A percentile compares a stretch with the other conserved stretches of the same genome.
Conservation (phyloP, 1,140 invertebrate species). For the Pygmarrhopalites habei region DNA sequence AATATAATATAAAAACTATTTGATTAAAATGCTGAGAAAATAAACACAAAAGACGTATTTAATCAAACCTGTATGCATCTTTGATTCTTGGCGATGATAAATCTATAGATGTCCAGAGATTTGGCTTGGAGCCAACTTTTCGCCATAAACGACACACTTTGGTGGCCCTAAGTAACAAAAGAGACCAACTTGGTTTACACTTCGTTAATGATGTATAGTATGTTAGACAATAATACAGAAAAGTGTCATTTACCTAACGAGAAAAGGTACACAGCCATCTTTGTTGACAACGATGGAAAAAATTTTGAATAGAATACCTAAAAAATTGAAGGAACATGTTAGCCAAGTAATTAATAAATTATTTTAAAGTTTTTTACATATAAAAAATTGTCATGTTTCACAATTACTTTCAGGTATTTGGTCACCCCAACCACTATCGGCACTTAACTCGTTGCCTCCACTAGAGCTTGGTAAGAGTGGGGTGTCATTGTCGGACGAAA, state of each 20-base stretch:
- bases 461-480: constrained; percentile 6
- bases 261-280: constrained; percentile 63
- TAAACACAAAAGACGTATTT: too few species aligned
- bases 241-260: constrained; percentile 62
- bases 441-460: constrained; percentile 10
- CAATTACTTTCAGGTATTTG: constrained; percentile 56
- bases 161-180: constrained; percentile 51
- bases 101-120: constrained; percentile 69
- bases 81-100: constrained; percentile 60
- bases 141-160: constrained; percentile 69
- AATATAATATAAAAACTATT: too few species aligned
- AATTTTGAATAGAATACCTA: constrained; percentile 60
- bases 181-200: not conserved
- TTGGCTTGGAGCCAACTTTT: constrained; percentile 55
- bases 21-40: too few species aligned
- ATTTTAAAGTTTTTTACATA: too few species aligned
- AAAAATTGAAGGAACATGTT: too few species aligned
- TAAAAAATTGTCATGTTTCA: too few species aligned
- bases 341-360: too few species aligned
- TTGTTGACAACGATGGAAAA: constrained; percentile 57
- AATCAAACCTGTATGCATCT: constrained; percentile 60
- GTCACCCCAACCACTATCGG: constrained; percentile 50
- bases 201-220: constrained; percentile 8
- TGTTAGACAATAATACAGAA: constrained; percentile 15
- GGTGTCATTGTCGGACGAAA: not conserved